Evolutionary conservation across 2,113 vertebrate genomes (phyloP), one percentile per base, ranked within the genome.

Genomic region (Brachyhypopomus occidentalis): DNA sequence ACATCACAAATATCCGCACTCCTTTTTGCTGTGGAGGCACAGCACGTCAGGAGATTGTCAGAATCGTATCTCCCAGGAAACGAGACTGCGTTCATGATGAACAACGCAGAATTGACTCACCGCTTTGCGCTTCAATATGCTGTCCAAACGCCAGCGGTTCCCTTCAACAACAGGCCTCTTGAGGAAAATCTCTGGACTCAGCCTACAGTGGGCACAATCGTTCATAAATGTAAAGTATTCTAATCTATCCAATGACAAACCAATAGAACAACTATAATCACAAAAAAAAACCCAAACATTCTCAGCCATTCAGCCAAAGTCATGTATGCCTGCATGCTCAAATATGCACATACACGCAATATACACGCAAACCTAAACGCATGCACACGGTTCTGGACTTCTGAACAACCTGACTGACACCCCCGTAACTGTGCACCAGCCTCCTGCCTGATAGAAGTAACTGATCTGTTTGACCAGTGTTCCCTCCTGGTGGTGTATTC

Each of bases 101-200:
- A 7, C 30, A n/a, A 22, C 22, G 23, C 52, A 58, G 30, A 11
- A 41, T 23, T 55, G 30, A 86, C 96, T 91, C 89, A 99, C 97
- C 11, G 97, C 97, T 92, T 97, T 98, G 52, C 97, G 92, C 82
- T 93, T 97, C 72, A 99, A 94, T 70, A 97, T 88, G 86, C 88
- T 97, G 89, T 99, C 98, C 72, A 99, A 90, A 56, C 97, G 93
- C 98, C 98, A 99, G 75, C 90, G 94, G 89, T 99, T 99, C 14
- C 98, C 98, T 86, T 99, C 98, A 12, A 99, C 95, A 3, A 99
- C 96, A 0, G 98, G 98, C 14, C 93, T 86, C 87, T 93, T 94
- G 83, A 94, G 85, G 86, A 94, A 94, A 82, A 94, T 93, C 90
- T 94, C 98, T 0, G 93, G 93, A 84, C 93, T 94, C 86, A 94